phyloP scores from a whole-genome alignment of 2,113 vertebrate genomes.

The Hemicordylus capensis region DNA sequence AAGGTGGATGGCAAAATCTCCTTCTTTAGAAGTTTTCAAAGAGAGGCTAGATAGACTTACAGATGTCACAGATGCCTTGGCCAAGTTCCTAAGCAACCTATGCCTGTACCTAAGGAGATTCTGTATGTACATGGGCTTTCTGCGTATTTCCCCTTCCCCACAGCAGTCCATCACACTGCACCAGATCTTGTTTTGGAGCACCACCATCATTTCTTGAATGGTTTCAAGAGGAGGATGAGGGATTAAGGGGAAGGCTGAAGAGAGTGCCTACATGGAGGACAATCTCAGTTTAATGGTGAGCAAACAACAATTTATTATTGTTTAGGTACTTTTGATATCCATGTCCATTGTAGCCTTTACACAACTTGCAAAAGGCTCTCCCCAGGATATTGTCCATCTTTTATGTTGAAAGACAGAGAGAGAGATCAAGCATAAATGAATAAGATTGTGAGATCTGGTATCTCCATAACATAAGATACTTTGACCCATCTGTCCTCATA shows the following conservation, averaged over 20 bases:
- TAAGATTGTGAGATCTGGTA: background rate
- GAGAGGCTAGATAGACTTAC: background rate
- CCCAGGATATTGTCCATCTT: background rate
- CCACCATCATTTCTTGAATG: background rate
- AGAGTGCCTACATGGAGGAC: background rate
- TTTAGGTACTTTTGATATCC: background rate
- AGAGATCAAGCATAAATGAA: background rate
- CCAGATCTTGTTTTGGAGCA: background rate
- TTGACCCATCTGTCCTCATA: background rate
- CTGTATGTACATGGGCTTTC: background rate
- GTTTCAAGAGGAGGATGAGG: background rate
- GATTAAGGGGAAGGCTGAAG: background rate
- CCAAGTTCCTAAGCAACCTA: background rate
- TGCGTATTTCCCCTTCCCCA: background rate
- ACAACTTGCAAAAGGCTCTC: background rate
- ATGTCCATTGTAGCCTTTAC: background rate
- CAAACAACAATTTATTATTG: background rate
- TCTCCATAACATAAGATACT: background rate
- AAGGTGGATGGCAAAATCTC: background rate
- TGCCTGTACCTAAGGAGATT: background rate
- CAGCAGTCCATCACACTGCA: background rate
- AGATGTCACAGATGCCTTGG: background rate
- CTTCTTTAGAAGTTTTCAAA: background rate
- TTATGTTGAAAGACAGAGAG: background rate
- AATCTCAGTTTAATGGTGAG: too few species aligned